These are phyloP conservation scores for Lytechinus variegatus DNA, from an alignment of 35 echinoderm and acorn worm genomes.

Conservation along the genomic window DNA sequence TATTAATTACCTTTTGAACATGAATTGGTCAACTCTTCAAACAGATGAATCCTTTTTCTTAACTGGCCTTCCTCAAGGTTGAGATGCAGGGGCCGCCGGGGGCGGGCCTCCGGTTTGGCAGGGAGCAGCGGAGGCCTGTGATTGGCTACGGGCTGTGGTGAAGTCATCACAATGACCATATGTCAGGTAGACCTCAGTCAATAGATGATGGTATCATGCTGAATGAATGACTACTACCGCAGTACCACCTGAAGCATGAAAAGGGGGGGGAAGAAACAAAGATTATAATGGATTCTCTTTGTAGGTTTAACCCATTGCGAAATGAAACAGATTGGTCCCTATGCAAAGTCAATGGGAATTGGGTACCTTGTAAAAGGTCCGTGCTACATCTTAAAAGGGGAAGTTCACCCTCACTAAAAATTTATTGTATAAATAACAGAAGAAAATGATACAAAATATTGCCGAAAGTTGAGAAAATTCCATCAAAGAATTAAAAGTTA, in stretches of 20 bases:
- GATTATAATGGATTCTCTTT: too few relatives aligned
- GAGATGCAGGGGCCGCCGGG: not conserved
- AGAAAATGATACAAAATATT: too few relatives aligned
- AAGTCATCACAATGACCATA: not conserved
- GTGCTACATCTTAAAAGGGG: too few relatives aligned
- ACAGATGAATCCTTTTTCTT: slow-evolving; percentile 23
- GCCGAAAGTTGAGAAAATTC: too few relatives aligned
- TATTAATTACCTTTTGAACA: not conserved
- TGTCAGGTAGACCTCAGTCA: slow-evolving; percentile 31
- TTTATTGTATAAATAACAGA: too few relatives aligned
- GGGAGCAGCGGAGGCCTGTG: slow-evolving; percentile 44
- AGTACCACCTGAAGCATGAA: not conserved
- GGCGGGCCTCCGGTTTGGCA: slow-evolving; percentile 8
- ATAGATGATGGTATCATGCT: not conserved
- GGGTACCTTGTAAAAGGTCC: too few relatives aligned
- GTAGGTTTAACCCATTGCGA: too few relatives aligned
- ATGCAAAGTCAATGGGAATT: too few relatives aligned
- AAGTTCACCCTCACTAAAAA: too few relatives aligned
- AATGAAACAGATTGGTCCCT: too few relatives aligned
- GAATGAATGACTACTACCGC: not conserved
- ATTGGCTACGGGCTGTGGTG: slow-evolving; percentile 46
- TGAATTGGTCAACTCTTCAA: not conserved
- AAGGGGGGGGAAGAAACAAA: too few relatives aligned
- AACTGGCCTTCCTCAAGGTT: slow-evolving; percentile 31
- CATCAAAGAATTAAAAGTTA: too few relatives aligned